Percentiles rank a stretch among this genome's conserved stretches.
Conservation (phyloP, 2,888 invertebrate genomes). For the Eristalis intricaria region DNA sequence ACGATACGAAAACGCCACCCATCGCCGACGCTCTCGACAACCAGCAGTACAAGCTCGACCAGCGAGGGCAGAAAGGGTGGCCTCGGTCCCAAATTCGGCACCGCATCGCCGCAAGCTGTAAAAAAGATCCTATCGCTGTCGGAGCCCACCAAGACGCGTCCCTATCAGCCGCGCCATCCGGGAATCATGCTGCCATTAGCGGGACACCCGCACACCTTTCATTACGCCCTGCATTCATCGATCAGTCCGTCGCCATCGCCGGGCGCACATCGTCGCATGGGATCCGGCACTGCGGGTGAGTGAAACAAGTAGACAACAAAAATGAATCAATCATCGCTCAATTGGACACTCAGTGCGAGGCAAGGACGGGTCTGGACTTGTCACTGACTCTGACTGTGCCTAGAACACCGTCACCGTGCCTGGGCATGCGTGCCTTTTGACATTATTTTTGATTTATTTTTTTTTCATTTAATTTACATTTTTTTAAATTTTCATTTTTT, state of each 20-base stretch:
- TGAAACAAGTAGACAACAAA: slow-evolving; percentile 26
- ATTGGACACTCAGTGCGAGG: background rate
- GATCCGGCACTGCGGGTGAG: slow-evolving; percentile 82
- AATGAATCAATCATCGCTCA: background rate
- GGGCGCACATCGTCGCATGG: slow-evolving; percentile 84
- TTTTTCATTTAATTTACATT: too few species aligned
- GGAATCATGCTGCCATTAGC: slow-evolving; percentile 84
- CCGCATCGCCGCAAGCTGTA: slow-evolving; percentile 98
- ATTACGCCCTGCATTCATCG: slow-evolving; percentile 74
- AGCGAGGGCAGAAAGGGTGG: slow-evolving; percentile 86
- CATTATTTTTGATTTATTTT: too few species aligned
- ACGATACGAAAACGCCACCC: slow-evolving; percentile 91
- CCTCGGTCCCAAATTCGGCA: slow-evolving; percentile 85
- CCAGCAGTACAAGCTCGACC: slow-evolving; percentile 94
- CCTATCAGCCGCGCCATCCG: slow-evolving; percentile 91
- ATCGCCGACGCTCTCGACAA: slow-evolving; percentile 95
- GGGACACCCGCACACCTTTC: slow-evolving; percentile 78
- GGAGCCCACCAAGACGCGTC: slow-evolving; percentile 93
- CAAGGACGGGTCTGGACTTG: background rate
- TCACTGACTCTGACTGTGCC: background rate
- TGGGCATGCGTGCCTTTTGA: too few species aligned
- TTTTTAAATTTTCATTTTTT: too few species aligned
- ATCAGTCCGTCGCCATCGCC: slow-evolving; percentile 81
- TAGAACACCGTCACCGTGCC: too few species aligned
- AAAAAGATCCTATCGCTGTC: slow-evolving; percentile 96